Evolutionary conservation across 2,113 vertebrate genomes (phyloP).

Genomic region (Proteles cristata): DNA sequence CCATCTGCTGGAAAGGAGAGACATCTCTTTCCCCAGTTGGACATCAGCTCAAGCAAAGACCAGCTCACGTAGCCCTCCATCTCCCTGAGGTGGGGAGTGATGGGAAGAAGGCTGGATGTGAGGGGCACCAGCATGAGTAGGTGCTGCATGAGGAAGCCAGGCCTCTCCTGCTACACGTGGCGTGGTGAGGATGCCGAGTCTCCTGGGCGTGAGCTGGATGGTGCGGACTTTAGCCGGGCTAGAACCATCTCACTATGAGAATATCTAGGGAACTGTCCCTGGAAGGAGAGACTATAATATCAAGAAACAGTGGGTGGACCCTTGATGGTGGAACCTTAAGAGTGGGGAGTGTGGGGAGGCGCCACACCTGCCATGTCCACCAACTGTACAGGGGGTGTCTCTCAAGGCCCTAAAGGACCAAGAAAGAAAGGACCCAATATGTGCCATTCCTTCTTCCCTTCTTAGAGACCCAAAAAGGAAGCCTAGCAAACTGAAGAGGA

Average conservation of each 20-base stretch:
- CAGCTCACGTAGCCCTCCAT: neutral
- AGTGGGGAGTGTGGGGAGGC: no score
- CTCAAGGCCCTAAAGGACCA: no score
- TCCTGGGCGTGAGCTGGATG: neutral
- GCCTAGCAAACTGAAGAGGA: neutral
- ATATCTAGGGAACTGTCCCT: neutral
- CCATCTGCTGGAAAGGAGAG: neutral
- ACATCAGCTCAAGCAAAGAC: neutral
- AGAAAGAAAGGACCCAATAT: neutral
- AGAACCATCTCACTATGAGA: neutral
- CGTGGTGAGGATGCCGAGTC: neutral
- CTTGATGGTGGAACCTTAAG: no score
- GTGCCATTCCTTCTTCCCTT: neutral
- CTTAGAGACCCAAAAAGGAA: neutral
- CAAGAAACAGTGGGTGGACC: neutral
- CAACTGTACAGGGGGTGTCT: fast-evolving
- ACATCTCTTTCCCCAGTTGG: neutral
- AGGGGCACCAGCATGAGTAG: neutral
- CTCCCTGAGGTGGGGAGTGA: neutral
- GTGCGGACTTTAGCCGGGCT: no score
- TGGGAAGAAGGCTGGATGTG: neutral
- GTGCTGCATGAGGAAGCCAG: no score
- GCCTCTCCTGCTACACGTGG: neutral
- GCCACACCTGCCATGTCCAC: no score
- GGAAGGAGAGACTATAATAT: neutral